Evolutionary conservation across 1,140 invertebrate genomes (phyloP), one percentile per base, ranked within the genome.

Genomic region (Camponotus floridanus): DNA sequence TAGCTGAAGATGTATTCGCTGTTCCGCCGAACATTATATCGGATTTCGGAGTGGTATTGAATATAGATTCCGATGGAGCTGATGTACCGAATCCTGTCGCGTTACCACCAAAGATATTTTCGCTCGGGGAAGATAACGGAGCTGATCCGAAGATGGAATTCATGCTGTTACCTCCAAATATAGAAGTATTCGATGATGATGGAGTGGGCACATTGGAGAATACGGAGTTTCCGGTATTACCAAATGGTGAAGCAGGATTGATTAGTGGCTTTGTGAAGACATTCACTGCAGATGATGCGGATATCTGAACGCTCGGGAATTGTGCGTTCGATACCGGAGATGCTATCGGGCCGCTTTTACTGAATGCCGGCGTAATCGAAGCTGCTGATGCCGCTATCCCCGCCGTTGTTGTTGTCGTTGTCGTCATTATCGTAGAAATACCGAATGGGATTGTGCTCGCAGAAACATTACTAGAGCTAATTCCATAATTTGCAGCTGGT

Each of bases 81-180:
- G 48, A 51, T 51, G 51, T 2, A 4, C 68, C 84, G n/a, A 90
- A 90, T 51, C 76, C 21, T 3, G 84, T 39, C 6, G 76, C 11
- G 33, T 83, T 85, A 21, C 87, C 86, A 18, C 88, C 88, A n/a
- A 92, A 92, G 3, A 92, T 91, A 45, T 45, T 68, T 51, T 87
- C 48, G 55, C 86, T 86, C 67, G 73, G 67, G 0, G 86, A 9
- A 78, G 81, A n/a, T 15, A 73, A 31, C 9, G 85, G 45, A 45
- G 76, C 59, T 31, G 83, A 79, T 7, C 90, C 91, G 39, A 93
- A 93, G 5, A 90, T 67, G 0, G 90, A 88, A 80, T 57, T 78
- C 11, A 71, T 80, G 21, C 33, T 73, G 18, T 36, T 80, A 21
- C 76, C 76, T 26, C 88, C 87, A 51, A 92, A 91, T 7, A 87